Conservation (phyloP, 2,113 vertebrate species). For the pig (Sus scrofa) region DNA sequence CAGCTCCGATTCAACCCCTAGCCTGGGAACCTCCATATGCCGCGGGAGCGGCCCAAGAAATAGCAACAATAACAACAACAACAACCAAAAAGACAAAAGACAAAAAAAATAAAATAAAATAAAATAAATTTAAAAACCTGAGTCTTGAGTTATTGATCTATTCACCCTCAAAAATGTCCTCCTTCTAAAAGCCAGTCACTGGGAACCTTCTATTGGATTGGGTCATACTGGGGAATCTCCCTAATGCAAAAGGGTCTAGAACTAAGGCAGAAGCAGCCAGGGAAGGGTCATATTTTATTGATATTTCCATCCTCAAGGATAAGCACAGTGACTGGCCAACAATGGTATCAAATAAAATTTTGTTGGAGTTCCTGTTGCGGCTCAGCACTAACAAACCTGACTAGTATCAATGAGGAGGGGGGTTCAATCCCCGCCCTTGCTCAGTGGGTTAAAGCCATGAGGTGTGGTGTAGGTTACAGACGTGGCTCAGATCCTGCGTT, state of each 20-base stretch:
- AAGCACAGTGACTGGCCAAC: neutral
- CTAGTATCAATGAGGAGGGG: no score
- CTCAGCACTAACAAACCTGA: no score
- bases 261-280: neutral
- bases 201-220: neutral
- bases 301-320: neutral
- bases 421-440: no score
- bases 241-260: neutral
- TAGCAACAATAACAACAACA: no score
- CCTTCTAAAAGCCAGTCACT: neutral
- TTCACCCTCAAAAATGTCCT: neutral
- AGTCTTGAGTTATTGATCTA: neutral
- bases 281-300: neutral
- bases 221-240: neutral
- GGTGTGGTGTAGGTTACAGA: no score
- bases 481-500: no score
- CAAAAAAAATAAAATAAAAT: no score
- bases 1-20: no score
- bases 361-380: neutral
- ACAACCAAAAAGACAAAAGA: no score
- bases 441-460: no score
- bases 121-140: conserved; percentile 51
- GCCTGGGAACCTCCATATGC: no score
- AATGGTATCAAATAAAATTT: neutral
- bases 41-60: no score